Conservation (phyloP, 2,113 vertebrate genomes). For the Lamprotornis superbus region DNA sequence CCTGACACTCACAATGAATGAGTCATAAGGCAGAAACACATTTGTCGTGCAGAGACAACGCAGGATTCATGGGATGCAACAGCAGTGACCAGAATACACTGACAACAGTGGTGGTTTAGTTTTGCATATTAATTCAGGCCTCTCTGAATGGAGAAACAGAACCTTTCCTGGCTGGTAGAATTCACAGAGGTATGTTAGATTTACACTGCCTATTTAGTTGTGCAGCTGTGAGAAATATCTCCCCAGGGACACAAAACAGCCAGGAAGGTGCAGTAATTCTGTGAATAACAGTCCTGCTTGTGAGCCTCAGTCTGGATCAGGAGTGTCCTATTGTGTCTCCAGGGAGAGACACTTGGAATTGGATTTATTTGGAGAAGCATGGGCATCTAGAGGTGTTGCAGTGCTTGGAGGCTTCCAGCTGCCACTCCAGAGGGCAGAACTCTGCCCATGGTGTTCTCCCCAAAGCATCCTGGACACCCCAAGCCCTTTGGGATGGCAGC, state of each 20-base stretch:
- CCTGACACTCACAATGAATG: slow-evolving; percentile 37
- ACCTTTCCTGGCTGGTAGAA: neutral
- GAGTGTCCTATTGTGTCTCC: neutral
- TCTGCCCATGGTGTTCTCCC: neutral
- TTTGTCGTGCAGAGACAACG: slow-evolving; percentile 40
- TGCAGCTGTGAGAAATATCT: neutral
- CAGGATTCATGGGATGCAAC: neutral
- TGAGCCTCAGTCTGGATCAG: neutral
- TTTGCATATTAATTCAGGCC: neutral
- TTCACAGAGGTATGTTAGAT: accelerated
- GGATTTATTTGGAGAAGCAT: neutral
- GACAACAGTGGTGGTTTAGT: neutral
- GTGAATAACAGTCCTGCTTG: neutral
- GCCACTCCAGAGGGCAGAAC: neutral
- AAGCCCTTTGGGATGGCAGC: neutral
- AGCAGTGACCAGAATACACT: slow-evolving; percentile 1
- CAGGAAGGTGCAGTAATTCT: neutral
- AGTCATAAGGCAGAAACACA: slow-evolving; percentile 33
- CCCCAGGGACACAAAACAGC: neutral
- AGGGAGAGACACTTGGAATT: neutral
- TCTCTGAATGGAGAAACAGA: neutral
- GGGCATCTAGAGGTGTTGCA: neutral
- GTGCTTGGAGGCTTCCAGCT: neutral
- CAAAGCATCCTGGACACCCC: neutral
- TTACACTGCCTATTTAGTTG: neutral